These are phyloP conservation scores for Rhopalosiphum maidis DNA, from an alignment of 1,140 invertebrate species.

Conservation along the genomic window DNA sequence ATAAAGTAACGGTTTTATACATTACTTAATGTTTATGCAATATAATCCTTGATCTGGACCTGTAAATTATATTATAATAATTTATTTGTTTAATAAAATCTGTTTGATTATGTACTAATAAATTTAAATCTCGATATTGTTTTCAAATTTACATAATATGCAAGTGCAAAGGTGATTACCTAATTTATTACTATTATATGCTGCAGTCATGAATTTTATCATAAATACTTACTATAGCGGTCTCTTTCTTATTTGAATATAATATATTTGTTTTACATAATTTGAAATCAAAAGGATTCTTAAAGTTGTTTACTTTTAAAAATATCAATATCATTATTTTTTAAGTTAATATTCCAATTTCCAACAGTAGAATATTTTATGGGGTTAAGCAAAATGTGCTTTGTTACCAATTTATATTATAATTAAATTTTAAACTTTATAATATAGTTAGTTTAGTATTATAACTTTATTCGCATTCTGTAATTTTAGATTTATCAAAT, in stretches of 20 bases:
- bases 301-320: too few species aligned
- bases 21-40: background rate
- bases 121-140: background rate
- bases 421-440: too few species aligned
- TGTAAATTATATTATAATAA: constrained; percentile 7
- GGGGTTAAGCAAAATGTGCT: too few species aligned
- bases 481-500: background rate
- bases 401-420: too few species aligned
- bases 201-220: background rate
- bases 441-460: too few species aligned
- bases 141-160: background rate
- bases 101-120: background rate
- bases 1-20: background rate
- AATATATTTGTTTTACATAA: too few species aligned
- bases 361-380: too few species aligned
- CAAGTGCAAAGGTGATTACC: background rate
- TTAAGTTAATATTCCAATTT: too few species aligned
- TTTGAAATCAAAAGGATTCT: too few species aligned
- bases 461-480: background rate
- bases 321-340: too few species aligned
- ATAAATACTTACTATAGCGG: background rate
- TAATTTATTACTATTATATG: background rate
- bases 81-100: background rate
- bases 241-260: too few species aligned
- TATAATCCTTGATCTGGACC: background rate